Conservation (phyloP, 2,888 invertebrate genomes). For the Lissonota sp. region DNA sequence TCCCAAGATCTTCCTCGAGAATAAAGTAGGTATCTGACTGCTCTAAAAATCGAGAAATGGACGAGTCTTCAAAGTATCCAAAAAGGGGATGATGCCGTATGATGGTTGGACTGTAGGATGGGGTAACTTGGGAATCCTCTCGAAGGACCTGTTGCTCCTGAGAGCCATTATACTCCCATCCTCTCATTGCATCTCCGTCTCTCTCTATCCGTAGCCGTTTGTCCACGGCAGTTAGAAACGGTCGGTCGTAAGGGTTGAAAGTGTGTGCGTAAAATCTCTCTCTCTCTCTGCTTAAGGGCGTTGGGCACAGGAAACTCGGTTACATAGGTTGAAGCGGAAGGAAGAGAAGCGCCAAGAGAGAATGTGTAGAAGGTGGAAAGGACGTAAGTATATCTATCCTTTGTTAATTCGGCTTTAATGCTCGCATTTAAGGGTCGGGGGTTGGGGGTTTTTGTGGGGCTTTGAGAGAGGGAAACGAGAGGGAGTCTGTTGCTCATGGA, state of each 20-base stretch:
- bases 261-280: conserved; percentile 55
- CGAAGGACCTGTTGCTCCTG: conserved; percentile 79
- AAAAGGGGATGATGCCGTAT: conserved; percentile 1
- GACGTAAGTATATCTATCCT: conserved; percentile 75
- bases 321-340: conserved; percentile 56
- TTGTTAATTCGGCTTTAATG: conserved; percentile 81
- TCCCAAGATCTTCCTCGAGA: conserved; percentile 16
- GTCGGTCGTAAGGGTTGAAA: conserved; percentile 64
- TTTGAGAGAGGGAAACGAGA: conserved; percentile 5
- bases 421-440: conserved; percentile 53
- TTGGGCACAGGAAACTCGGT: conserved; percentile 59
- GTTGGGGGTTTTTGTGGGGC: neutral
- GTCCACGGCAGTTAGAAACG: conserved; percentile 75
- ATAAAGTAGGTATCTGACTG: neutral
- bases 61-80: conserved; percentile 28
- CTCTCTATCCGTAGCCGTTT: conserved; percentile 53
- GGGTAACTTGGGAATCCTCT: conserved; percentile 56
- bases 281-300: conserved; percentile 56
- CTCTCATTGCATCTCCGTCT: conserved; percentile 12
- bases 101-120: conserved; percentile 22
- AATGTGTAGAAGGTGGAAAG: conserved; percentile 47
- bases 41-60: conserved; percentile 40
- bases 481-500: conserved; percentile 71
- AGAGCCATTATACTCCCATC: conserved; percentile 59
- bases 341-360: conserved; percentile 40